These are phyloP conservation scores for Aromia moschata DNA, from an alignment of 2,888 invertebrate genomes.

Conservation along the genomic window DNA sequence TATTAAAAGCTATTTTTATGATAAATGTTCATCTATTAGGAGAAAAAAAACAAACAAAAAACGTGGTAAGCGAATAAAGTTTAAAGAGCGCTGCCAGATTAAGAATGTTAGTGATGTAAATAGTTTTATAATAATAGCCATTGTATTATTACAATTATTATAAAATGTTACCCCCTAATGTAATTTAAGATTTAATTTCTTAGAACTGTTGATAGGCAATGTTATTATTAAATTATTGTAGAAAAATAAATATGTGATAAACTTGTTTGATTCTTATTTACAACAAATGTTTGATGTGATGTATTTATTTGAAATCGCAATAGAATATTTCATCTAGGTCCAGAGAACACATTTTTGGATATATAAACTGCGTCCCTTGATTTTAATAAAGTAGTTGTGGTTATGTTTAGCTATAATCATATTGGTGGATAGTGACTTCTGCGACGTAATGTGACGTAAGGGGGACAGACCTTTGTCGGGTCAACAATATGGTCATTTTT, in stretches of 20 bases:
- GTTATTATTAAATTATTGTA: conserved; percentile 56
- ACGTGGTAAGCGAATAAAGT: conserved; percentile 44
- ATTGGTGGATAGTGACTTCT: no score
- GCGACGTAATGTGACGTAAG: no score
- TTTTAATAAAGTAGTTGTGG: no score
- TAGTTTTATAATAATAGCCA: conserved; percentile 58
- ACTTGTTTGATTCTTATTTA: conserved; percentile 13
- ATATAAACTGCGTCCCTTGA: no score
- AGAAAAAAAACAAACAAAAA: conserved; percentile 32
- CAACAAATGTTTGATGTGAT: no score
- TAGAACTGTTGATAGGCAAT: conserved; percentile 57
- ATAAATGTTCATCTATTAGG: conserved; percentile 47
- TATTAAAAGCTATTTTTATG: conserved; percentile 49
- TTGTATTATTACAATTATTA: conserved; percentile 47
- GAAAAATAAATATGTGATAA: conserved; percentile 50
- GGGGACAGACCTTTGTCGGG: no score
- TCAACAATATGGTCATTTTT: no score
- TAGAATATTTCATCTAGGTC: no score
- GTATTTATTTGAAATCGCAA: no score
- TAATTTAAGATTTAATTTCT: conserved; percentile 52
- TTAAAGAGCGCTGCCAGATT: conserved; percentile 35
- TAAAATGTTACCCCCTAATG: conserved; percentile 50
- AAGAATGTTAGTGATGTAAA: conserved; percentile 55
- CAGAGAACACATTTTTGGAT: no score
- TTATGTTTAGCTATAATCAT: no score